Evolutionary conservation across 2,797 vertebrate genomes (phyloP).

Genomic region (Lutjanus argentimaculatus): DNA sequence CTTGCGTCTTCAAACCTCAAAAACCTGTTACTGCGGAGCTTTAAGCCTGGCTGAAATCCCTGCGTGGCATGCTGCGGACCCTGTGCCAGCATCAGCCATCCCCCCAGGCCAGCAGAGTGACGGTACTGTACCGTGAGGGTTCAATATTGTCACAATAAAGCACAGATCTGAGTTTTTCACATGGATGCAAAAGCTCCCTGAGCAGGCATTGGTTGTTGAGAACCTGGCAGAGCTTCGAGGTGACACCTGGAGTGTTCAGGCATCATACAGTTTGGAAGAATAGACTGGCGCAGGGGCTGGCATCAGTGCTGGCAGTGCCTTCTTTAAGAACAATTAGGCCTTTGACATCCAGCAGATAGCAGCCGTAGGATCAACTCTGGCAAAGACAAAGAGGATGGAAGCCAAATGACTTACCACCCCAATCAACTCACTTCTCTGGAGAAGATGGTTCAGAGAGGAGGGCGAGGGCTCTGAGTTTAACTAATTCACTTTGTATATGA

Average conservation of each 20-base stretch:
- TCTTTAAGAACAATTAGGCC: conserved; percentile 71
- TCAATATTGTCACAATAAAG: conserved; percentile 31
- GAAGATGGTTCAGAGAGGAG: conserved; percentile 5
- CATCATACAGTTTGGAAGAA: conserved; percentile 63
- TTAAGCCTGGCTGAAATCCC: conserved; percentile 65
- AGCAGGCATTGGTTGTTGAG: conserved; percentile 65
- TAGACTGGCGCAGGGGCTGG: conserved; percentile 53
- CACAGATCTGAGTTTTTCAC: conserved; percentile 32
- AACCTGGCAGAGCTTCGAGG: conserved; percentile 72
- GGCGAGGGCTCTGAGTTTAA: not conserved
- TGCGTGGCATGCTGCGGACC: conserved; percentile 51
- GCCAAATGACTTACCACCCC: conserved; percentile 42
- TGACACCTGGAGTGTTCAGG: conserved; percentile 71
- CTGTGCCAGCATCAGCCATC: conserved; percentile 48
- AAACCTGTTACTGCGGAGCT: conserved; percentile 46
- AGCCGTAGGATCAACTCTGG: conserved; percentile 41
- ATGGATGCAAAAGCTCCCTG: conserved; percentile 52
- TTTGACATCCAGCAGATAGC: conserved; percentile 71
- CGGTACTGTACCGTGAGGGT: conserved; percentile 38
- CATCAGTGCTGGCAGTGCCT: conserved; percentile 47
- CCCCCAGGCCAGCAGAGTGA: conserved; percentile 47
- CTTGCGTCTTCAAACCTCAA: conserved; percentile 37
- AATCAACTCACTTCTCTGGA: conserved; percentile 7
- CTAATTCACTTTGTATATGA: not conserved
- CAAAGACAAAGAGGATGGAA: conserved; percentile 18